Percentiles rank a stretch among this genome's conserved stretches.
Evolutionary conservation across 2,113 vertebrate species (phyloP).

Genomic region (Toxostoma redivivum): DNA sequence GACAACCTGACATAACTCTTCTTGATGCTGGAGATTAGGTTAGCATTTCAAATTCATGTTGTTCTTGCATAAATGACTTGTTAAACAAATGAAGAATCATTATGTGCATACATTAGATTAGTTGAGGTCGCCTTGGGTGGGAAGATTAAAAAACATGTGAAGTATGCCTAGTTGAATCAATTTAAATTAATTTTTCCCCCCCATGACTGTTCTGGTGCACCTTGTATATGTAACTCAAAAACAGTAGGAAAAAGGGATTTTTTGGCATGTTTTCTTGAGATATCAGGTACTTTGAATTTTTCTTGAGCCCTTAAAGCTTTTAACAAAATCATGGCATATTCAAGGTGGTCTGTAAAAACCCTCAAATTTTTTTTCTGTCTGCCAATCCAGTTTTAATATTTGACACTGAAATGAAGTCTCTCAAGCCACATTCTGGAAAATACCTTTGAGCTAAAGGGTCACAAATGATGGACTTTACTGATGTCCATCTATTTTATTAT

Average conservation of each 20-base stretch:
- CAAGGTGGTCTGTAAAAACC: background rate
- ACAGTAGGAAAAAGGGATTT: background rate
- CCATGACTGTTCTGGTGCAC: background rate
- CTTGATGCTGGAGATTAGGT: background rate
- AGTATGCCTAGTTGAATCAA: background rate
- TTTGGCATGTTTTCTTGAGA: background rate
- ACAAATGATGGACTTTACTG: background rate
- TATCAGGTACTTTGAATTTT: background rate
- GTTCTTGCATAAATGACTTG: background rate
- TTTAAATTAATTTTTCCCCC: background rate
- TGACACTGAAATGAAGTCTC: background rate
- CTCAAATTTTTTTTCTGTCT: background rate
- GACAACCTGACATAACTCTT: background rate
- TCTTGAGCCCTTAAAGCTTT: background rate
- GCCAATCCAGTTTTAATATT: background rate
- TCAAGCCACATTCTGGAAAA: background rate
- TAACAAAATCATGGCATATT: background rate
- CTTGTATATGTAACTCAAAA: background rate
- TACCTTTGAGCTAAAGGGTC: background rate
- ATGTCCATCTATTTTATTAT: background rate
- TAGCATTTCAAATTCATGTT: background rate
- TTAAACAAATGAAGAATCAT: slow-evolving; percentile 21
- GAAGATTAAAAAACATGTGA: background rate
- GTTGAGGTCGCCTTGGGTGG: background rate
- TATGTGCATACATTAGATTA: slow-evolving; percentile 10